Evolutionary conservation across 2,888 invertebrate genomes (phyloP).

Genomic region (Itoplectis maculator): DNA sequence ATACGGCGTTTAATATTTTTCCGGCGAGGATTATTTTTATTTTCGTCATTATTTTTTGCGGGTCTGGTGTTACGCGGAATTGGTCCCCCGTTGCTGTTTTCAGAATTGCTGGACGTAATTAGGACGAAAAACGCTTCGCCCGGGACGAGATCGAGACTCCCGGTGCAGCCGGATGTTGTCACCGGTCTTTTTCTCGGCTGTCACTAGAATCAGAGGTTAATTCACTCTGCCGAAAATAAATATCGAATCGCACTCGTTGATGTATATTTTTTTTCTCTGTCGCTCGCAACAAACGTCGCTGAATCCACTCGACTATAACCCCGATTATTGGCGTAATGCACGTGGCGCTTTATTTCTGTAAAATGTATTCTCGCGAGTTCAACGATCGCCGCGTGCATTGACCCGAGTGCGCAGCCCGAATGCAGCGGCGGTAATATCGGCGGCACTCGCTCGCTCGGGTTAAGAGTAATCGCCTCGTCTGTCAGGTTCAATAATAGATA

Average conservation of each 20-base stretch:
- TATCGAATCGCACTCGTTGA: too few species aligned
- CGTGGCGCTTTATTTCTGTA: constrained; percentile 16
- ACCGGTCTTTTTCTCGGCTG: background rate
- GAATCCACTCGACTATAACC: too few species aligned
- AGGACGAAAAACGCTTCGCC: too few species aligned
- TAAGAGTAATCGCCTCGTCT: constrained; percentile 59
- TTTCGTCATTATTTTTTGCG: background rate
- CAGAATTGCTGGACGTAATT: background rate
- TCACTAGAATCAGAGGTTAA: constrained; percentile 6
- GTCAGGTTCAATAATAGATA: constrained; percentile 62
- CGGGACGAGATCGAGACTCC: too few species aligned
- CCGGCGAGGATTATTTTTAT: too few species aligned
- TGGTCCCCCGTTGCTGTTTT: background rate
- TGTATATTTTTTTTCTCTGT: too few species aligned
- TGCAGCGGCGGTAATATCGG: constrained; percentile 24
- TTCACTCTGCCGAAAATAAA: background rate
- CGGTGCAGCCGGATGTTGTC: background rate
- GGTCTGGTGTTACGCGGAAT: background rate
- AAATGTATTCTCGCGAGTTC: constrained; percentile 35
- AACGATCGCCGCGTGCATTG: constrained; percentile 35
- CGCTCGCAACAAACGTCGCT: too few species aligned
- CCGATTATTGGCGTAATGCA: constrained; percentile 6
- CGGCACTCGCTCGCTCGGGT: constrained; percentile 19
- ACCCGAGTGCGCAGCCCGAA: constrained; percentile 5
- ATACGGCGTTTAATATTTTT: background rate